A percentile compares a stretch with the other conserved stretches of the same genome.
phyloP scores from a whole-genome alignment of 2,797 vertebrate genomes.

The Eospalax fontanierii region DNA sequence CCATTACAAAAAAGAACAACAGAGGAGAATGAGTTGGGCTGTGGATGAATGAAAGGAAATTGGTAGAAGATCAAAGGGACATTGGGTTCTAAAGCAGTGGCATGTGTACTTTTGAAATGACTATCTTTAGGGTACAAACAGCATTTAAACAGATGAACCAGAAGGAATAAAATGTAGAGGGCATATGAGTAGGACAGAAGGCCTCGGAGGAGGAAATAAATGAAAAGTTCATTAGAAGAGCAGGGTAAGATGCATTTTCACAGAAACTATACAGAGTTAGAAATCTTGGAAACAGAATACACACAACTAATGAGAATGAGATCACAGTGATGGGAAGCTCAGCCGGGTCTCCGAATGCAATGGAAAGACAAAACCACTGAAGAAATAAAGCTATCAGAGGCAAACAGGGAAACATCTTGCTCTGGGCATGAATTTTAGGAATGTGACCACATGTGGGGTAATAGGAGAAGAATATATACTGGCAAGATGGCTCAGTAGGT shows the following conservation, averaged over 20 bases:
- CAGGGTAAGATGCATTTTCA: not conserved
- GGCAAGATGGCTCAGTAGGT: not conserved
- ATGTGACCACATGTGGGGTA: not conserved
- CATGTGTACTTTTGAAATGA: slow-evolving; percentile 58
- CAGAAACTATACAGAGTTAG: not conserved
- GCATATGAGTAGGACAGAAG: slow-evolving; percentile 67
- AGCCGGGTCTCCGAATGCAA: not conserved
- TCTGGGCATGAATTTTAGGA: not conserved
- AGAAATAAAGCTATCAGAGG: slow-evolving; percentile 20
- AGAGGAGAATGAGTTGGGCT: slow-evolving; percentile 36
- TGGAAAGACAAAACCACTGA: not conserved
- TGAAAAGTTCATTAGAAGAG: slow-evolving; percentile 48
- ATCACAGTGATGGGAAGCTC: not conserved
- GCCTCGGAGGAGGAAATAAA: slow-evolving; percentile 20
- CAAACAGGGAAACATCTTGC: not conserved
- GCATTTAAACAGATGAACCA: slow-evolving; percentile 66
- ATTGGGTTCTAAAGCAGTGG: slow-evolving; percentile 56
- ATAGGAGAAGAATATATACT: not conserved
- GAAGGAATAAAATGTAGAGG: slow-evolving; percentile 40
- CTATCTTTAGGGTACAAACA: slow-evolving; percentile 42
- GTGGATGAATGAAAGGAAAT: slow-evolving; percentile 65
- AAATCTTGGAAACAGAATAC: slow-evolving; percentile 22
- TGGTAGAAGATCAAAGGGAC: slow-evolving; percentile 67
- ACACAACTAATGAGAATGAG: not conserved
- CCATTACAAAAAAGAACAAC: slow-evolving; percentile 58